Percentiles rank a stretch among this genome's conserved stretches.
phyloP scores from a whole-genome alignment of 2,888 invertebrate species.

The Ennomos quercinarius region DNA sequence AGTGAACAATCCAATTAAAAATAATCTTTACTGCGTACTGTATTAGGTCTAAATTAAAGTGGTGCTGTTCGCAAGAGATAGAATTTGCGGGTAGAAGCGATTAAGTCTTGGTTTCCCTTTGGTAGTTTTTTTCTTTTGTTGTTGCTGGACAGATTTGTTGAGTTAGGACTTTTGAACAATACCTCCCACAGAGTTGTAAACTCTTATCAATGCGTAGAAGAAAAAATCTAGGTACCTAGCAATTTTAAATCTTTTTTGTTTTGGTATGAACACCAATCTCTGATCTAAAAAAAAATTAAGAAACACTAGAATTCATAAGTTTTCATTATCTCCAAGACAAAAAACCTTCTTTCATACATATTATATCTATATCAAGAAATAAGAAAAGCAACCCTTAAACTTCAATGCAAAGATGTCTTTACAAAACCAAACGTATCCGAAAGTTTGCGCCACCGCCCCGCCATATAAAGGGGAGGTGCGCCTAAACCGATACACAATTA shows the following conservation, averaged over 20 bases:
- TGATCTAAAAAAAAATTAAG: too few species aligned
- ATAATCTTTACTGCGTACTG: constrained; percentile 32
- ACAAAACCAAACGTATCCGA: constrained; percentile 34
- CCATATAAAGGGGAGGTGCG: constrained; percentile 48
- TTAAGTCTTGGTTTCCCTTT: constrained; percentile 50
- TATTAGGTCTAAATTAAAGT: constrained; percentile 40
- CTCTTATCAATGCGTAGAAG: too few species aligned
- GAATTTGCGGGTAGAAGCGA: constrained; percentile 43
- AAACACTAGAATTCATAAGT: too few species aligned
- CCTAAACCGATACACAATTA: constrained; percentile 81
- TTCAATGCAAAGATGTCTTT: constrained; percentile 16
- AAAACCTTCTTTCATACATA: too few species aligned
- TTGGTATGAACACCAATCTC: too few species aligned
- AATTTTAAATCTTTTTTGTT: too few species aligned
- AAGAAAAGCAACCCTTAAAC: constrained; percentile 2
- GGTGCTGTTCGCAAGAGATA: constrained; percentile 41
- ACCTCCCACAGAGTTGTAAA: background rate
- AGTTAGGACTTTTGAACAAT: background rate
- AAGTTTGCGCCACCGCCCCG: constrained; percentile 24
- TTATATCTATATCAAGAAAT: too few species aligned
- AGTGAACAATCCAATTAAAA: constrained; percentile 37
- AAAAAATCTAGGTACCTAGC: too few species aligned
- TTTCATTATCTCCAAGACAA: too few species aligned
- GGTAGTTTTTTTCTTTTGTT: constrained; percentile 20
- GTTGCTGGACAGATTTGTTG: constrained; percentile 18